These are phyloP conservation scores for Taphrorychus bicolor DNA, from an alignment of 2,888 invertebrate genomes.

Conservation along the genomic window DNA sequence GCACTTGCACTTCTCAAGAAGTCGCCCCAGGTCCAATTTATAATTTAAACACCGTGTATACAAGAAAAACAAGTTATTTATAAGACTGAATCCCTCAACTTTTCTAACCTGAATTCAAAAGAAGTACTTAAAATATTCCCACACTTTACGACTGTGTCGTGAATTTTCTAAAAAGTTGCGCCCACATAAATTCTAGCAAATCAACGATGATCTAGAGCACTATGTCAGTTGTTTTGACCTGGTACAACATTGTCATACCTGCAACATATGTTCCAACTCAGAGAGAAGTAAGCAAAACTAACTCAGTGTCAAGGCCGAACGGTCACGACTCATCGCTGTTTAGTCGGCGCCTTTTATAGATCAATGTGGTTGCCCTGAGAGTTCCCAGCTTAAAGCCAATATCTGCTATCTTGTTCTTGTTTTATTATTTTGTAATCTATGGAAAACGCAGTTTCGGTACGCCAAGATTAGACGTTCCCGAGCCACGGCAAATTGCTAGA, in stretches of 20 bases:
- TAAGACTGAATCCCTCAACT: too few species aligned
- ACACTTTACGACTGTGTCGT: not conserved
- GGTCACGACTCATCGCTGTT: conserved; percentile 37
- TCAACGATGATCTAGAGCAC: conserved; percentile 26
- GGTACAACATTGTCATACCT: too few species aligned
- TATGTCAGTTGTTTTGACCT: conserved; percentile 14
- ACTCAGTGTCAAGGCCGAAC: conserved; percentile 41
- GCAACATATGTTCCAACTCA: conserved; percentile 27
- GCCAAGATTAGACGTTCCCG: not conserved
- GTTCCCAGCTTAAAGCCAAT: conserved; percentile 21
- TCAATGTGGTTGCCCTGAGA: conserved; percentile 21
- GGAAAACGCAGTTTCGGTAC: conserved; percentile 10
- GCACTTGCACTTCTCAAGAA: too few species aligned
- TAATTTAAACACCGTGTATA: too few species aligned
- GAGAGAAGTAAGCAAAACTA: conserved; percentile 23
- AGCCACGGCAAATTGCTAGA: not conserved
- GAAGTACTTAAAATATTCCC: too few species aligned
- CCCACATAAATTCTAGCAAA: conserved; percentile 27
- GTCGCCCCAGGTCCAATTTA: too few species aligned
- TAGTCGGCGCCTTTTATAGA: conserved; percentile 34
- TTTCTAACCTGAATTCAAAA: too few species aligned
- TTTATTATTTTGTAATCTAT: conserved; percentile 15
- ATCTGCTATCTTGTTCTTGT: conserved; percentile 8
- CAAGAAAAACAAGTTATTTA: too few species aligned
- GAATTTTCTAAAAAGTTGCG: conserved; percentile 11